A percentile compares a stretch with the other conserved stretches of the same genome.
Evolutionary conservation across 2,797 vertebrate genomes (phyloP).

Genomic region (Harpagifer antarcticus): DNA sequence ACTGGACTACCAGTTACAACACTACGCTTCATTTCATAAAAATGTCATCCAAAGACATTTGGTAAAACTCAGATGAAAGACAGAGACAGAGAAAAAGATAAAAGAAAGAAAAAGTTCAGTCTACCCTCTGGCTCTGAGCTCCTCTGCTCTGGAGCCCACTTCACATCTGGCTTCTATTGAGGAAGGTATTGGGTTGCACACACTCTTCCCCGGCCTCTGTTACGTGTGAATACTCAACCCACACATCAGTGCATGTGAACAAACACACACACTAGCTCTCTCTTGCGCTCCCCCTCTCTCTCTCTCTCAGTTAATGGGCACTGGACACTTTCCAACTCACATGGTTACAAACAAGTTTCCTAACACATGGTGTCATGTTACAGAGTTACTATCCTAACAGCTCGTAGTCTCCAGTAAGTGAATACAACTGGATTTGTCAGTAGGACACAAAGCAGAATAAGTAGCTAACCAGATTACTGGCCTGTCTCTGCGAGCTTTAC

Average conservation of each 20-base stretch:
- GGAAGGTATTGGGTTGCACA: constrained; percentile 77
- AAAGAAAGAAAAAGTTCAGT: constrained; percentile 10
- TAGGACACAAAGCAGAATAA: constrained; percentile 13
- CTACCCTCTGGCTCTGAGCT: constrained; percentile 52
- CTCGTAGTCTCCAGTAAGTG: constrained; percentile 5
- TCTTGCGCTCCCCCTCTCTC: constrained; percentile 3
- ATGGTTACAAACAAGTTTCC: constrained; percentile 38
- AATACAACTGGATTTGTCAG: constrained; percentile 25
- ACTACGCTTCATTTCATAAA: constrained; percentile 7
- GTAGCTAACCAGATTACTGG: constrained; percentile 42
- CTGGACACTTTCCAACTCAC: constrained; percentile 57
- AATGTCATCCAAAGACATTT: not conserved
- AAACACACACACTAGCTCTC: constrained; percentile 26
- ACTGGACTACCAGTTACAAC: constrained; percentile 15
- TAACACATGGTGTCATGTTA: constrained; percentile 57
- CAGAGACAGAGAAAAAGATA: not conserved
- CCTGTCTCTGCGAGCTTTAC: constrained; percentile 19
- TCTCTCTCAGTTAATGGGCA: constrained; percentile 48
- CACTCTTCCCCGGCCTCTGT: constrained; percentile 50
- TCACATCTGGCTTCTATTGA: constrained; percentile 87
- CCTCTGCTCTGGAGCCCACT: constrained; percentile 56
- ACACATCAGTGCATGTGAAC: constrained; percentile 50
- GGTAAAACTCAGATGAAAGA: not conserved
- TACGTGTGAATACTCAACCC: constrained; percentile 72
- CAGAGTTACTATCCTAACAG: constrained; percentile 30